Evolutionary conservation across 2,113 vertebrate species (phyloP), one percentile per base, ranked within the genome.

Genomic region (Eonycteris spelaea): DNA sequence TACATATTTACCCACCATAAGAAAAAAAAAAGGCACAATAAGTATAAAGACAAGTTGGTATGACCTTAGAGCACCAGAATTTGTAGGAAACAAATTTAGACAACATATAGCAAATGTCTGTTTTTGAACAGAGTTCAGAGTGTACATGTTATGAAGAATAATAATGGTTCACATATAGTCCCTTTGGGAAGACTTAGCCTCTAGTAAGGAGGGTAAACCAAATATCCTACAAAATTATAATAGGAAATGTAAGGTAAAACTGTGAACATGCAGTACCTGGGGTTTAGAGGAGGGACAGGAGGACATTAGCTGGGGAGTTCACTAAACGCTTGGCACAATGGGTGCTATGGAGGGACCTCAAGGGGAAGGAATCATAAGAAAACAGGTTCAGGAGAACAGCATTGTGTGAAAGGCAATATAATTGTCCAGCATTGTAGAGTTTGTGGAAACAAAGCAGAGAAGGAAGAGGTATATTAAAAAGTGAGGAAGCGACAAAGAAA

Each of bases 1-100:
- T 96, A 70, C 67, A 91, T 51, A 93, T n/a, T 79, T 89, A 94
- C 70, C 90, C 91, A 65, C 1, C 57, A 61, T 67, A 26, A 91
- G 2, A 55, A 57, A 22, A 63, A 22, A 63, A 43, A 75, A 45
- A 38, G 24, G 12, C 6, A 45, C 28, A 65, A 4, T 13, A 43
- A n/a, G 7, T 30, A 67, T 35, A 82, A 85, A 61, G 43, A 18
- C 61, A 86, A 21, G 33, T n/a, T 12, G 1, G 13, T 63, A 38
- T 55, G 35, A 48, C 73, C 45, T 78, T 59, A n/a, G 53, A 67
- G 55, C 21, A 40, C 0, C 18, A 87, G 35, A n/a, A 1, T 14
- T 9, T 35, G 13, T 22, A 71, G 35, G 33, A 71, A 67, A 79
- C 57, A 40, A 30, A 65, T 16, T 7, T 61, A 43, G 51, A 73